Percentiles rank a stretch among this genome's conserved stretches.
Evolutionary conservation across 2,113 vertebrate species (phyloP).

Genomic region (Climacteris rufus): DNA sequence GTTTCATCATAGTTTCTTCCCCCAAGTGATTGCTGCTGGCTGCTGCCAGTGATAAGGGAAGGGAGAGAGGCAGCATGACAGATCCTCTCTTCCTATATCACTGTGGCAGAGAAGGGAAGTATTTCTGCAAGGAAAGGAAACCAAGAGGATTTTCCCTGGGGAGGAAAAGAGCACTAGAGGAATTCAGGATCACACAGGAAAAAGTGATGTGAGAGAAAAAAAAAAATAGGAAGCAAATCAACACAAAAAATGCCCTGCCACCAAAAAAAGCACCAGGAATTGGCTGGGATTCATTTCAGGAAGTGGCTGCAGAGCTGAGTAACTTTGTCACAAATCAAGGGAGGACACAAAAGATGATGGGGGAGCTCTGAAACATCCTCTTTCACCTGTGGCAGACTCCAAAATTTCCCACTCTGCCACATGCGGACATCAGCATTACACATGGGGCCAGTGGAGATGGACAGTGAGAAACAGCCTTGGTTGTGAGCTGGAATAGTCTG

Average conservation of each 20-base stretch:
- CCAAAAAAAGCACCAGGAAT: slow-evolving; percentile 43
- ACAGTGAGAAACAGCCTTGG: background rate
- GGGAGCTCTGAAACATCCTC: background rate
- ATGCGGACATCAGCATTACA: background rate
- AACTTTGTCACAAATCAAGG: slow-evolving; percentile 6
- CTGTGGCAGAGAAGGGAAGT: background rate
- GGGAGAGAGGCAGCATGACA: background rate
- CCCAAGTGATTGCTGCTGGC: background rate
- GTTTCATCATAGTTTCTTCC: background rate
- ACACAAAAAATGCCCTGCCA: background rate
- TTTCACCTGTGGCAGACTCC: background rate
- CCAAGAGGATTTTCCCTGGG: background rate
- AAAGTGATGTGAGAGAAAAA: slow-evolving; percentile 23
- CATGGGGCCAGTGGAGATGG: too few species aligned
- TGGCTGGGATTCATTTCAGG: slow-evolving; percentile 40
- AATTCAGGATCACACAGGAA: slow-evolving; percentile 57
- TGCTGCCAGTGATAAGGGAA: background rate
- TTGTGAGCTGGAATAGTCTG: background rate
- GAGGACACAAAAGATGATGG: background rate
- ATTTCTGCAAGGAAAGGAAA: slow-evolving; percentile 49
- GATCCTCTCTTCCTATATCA: background rate
- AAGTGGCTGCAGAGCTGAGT: slow-evolving; percentile 27
- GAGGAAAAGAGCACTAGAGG: slow-evolving; percentile 46
- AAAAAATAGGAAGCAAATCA: slow-evolving; percentile 26
- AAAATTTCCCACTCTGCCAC: background rate